Base-by-base conservation (phyloP, 1,140 invertebrate species). In the Phenacoccus solenopsis region DNA sequence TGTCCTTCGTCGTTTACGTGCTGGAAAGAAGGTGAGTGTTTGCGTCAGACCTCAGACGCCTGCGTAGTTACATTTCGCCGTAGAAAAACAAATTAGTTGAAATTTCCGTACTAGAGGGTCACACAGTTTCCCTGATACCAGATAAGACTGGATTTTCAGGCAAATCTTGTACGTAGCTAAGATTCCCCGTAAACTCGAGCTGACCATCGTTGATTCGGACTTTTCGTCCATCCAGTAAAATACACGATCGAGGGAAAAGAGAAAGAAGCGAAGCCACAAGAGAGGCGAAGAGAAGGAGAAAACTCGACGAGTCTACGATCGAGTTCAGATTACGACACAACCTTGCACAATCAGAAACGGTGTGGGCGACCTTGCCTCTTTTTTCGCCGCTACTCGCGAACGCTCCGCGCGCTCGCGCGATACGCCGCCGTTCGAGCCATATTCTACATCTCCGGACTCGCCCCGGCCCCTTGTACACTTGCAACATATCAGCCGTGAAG, bases 351-450 rank as follows among this genome's bases (percentile, higher is more conserved):
- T 64, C 59, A 64, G 59, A 64, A 64, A 64, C 25, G 59, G 59
- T 64, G 59, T 64, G 59, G 59, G 59, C 59, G 59, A 64, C 59
- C 59, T 64, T 64, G 59, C 59, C 59, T 64, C 59, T 64, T 64
- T 64, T 64, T 64, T 64, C 59, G 21, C 59, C 9, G 59, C 59
- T 27, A 64, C 59, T 64, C 59, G 21, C 59, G 59, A 24, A 25
- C 59, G 25, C 59, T 64, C 56, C 7, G 7, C 56, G 5, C 59
- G 21, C 32, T 38, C 59, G 59, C 10, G 22, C 59, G 10, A 20
- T 64, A 24, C 22, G 22, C 59, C 59, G 59, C 25, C 59, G 22
- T 64, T 64, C 25, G 12, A 64, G 25, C 59, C 59, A 64, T 64
- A 64, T 64, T 64, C 59, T 24, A 64, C 59, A 64, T 64, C 59